phyloP scores from a whole-genome alignment of 2,113 vertebrate species.

The Equus przewalskii region DNA sequence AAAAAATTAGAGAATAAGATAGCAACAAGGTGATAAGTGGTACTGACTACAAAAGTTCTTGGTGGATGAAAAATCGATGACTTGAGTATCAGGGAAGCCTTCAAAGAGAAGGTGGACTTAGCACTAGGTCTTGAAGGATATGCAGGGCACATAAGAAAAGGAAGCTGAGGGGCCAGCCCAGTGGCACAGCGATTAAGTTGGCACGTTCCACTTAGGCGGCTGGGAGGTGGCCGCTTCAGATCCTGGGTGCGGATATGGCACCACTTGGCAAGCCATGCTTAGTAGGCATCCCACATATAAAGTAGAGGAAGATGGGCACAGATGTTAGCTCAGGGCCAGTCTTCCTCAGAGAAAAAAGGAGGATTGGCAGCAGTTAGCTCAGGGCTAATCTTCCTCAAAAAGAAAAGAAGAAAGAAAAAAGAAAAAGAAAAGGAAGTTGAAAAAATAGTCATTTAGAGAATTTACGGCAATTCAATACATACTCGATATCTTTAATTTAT shows the following conservation, averaged over 20 bases:
- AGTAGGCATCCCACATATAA: no score
- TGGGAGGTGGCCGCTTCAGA: no score
- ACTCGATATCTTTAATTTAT: background rate
- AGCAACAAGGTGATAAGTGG: background rate
- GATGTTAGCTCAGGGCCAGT: no score
- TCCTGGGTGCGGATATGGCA: no score
- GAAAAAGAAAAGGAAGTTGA: constrained; percentile 35
- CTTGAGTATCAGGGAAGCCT: background rate
- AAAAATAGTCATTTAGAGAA: background rate
- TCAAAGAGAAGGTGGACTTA: background rate
- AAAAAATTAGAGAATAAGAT: constrained; percentile 49
- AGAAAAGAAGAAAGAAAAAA: background rate
- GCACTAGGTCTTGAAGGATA: constrained; percentile 5
- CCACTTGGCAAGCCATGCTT: no score
- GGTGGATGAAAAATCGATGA: background rate
- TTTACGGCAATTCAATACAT: background rate
- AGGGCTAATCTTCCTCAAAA: no score
- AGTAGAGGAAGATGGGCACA: no score
- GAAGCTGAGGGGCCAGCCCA: background rate
- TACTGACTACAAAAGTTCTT: constrained; percentile 16
- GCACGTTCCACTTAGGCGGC: no score
- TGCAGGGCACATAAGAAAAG: background rate
- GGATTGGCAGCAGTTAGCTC: no score
- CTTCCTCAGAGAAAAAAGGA: no score
- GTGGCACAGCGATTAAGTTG: no score